Conservation (phyloP, 2,888 invertebrate genomes). For the Drosophila paranaensis region DNA sequence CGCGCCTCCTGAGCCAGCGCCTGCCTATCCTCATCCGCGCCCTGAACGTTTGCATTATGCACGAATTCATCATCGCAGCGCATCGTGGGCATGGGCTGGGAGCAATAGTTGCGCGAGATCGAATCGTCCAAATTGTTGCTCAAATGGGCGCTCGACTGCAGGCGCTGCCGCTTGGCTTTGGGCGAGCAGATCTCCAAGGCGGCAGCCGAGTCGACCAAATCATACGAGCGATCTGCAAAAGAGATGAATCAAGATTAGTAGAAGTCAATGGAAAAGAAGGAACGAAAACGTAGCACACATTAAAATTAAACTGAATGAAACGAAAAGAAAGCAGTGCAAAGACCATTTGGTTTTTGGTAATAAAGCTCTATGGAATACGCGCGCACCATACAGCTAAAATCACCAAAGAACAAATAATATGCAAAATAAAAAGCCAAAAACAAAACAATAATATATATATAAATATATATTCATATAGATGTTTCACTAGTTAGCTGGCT, state of each 20-base stretch:
- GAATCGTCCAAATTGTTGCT: conserved; percentile 82
- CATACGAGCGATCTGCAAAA: conserved; percentile 82
- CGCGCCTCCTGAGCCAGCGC: conserved; percentile 83
- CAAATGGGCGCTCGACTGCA: conserved; percentile 80
- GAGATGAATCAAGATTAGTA: neutral
- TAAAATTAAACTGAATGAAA: conserved; percentile 8
- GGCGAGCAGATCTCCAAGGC: conserved; percentile 82
- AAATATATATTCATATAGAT: no score
- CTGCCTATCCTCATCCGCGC: conserved; percentile 54
- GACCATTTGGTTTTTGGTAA: conserved; percentile 89
- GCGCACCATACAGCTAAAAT: conserved; percentile 89
- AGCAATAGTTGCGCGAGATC: conserved; percentile 84
- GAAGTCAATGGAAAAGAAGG: neutral
- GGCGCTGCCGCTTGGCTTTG: conserved; percentile 83
- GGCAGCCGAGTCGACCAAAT: conserved; percentile 81
- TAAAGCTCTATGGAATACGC: conserved; percentile 89
- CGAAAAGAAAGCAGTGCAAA: conserved; percentile 68
- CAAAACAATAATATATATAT: neutral
- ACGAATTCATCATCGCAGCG: conserved; percentile 62
- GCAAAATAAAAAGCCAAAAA: conserved; percentile 66
- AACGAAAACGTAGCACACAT: neutral
- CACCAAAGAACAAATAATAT: conserved; percentile 89
- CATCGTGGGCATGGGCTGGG: conserved; percentile 84
- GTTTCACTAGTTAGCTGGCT: conserved; percentile 1
- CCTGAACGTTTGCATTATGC: conserved; percentile 19